Percentiles rank a stretch among this genome's conserved stretches.
Conservation (phyloP, 2,113 vertebrate genomes). For the Sebastes schlegelii region DNA sequence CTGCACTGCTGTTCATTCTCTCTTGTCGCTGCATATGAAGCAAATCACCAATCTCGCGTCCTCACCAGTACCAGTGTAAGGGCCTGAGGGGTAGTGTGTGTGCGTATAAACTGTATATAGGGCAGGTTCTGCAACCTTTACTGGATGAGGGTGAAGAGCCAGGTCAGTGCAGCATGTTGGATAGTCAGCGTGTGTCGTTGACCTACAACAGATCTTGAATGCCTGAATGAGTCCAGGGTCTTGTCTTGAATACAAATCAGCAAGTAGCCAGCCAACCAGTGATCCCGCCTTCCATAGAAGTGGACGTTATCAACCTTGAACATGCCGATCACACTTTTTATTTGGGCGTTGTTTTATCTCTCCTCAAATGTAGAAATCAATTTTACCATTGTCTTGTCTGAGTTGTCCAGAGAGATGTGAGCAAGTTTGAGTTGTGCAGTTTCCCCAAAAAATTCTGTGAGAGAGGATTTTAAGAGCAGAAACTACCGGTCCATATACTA, state of each 20-base stretch:
- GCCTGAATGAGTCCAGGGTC: not conserved
- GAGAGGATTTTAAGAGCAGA: too few species aligned
- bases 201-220: constrained; percentile 18
- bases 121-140: not conserved
- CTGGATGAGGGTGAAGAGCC: not conserved
- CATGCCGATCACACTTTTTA: too few species aligned
- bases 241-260: constrained; percentile 22
- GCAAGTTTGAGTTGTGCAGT: too few species aligned
- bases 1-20: constrained; percentile 19
- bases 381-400: too few species aligned
- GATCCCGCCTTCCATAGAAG: not conserved
- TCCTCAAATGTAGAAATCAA: too few species aligned
- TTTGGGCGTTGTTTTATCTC: too few species aligned
- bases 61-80: not conserved
- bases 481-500: too few species aligned
- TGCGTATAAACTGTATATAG: not conserved
- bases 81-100: not conserved
- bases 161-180: constrained; percentile 11
- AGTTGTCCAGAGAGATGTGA: too few species aligned
- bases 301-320: too few species aligned
- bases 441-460: too few species aligned
- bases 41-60: not conserved
- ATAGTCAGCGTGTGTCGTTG: not conserved
- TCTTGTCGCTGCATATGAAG: constrained; percentile 12
- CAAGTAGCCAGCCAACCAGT: not conserved